A percentile compares a stretch with the other conserved stretches of the same genome.
Conservation (phyloP, 2,888 invertebrate genomes). For the Trilocha varians region DNA sequence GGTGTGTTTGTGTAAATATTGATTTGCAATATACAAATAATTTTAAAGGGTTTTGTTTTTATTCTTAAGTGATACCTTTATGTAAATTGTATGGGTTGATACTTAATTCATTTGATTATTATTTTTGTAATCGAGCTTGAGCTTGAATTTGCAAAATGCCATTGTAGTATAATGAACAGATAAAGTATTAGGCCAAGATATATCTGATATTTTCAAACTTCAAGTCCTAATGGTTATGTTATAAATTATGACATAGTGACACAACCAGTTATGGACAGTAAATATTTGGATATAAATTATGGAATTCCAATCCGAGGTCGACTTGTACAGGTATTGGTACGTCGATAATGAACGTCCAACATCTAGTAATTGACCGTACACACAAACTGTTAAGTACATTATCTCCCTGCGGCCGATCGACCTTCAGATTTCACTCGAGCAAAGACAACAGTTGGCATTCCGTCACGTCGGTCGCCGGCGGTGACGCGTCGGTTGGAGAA, state of each 20-base stretch:
- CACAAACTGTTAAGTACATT: constrained; percentile 28
- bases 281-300: constrained; percentile 2
- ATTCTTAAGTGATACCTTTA: too few relatives aligned
- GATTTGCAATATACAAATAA: neutral
- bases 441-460: constrained; percentile 55
- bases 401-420: constrained; percentile 39
- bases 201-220: too few relatives aligned
- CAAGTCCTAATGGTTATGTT: too few relatives aligned
- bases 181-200: too few relatives aligned
- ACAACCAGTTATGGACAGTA: neutral
- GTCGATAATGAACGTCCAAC: constrained; percentile 5
- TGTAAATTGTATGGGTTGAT: too few relatives aligned
- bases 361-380: constrained; percentile 14
- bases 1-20: neutral
- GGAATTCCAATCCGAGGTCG: constrained; percentile 5
- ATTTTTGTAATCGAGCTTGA: too few relatives aligned
- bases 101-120: too few relatives aligned
- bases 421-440: constrained; percentile 62
- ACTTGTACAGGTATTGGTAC: constrained; percentile 11
- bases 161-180: too few relatives aligned
- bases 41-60: neutral
- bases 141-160: too few relatives aligned
- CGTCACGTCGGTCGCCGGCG: constrained; percentile 46
- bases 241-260: too few relatives aligned
- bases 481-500: constrained; percentile 48